Percentiles rank a stretch among this genome's conserved stretches.
phyloP scores from a whole-genome alignment of 2,113 vertebrate species.

The Saguinus midas region DNA sequence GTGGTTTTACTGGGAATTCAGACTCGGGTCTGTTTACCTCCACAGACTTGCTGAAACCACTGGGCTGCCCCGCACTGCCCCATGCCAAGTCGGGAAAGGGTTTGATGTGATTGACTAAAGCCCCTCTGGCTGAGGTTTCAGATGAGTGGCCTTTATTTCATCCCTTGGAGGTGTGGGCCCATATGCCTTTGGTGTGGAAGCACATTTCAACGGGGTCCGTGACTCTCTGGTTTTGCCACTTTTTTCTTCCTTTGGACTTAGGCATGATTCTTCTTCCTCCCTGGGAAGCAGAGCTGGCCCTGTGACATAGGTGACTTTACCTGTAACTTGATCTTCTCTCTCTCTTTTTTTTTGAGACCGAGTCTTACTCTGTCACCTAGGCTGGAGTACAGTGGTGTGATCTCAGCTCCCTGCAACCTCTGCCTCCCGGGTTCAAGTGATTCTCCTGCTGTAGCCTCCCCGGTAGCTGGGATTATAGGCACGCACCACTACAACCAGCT shows the following conservation, averaged over 20 bases:
- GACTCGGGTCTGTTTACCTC: background rate
- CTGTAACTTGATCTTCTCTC: background rate
- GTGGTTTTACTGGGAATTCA: background rate
- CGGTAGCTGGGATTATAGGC: too few species aligned
- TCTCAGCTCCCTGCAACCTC: too few species aligned
- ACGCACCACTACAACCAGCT: too few species aligned
- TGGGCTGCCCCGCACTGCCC: background rate
- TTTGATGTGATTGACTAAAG: accelerated
- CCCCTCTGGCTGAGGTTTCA: background rate
- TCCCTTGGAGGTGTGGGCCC: background rate
- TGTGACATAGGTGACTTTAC: background rate
- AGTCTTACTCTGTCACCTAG: too few species aligned
- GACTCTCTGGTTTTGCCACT: background rate
- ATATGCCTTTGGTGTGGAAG: accelerated
- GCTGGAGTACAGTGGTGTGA: too few species aligned
- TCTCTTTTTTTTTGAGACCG: too few species aligned
- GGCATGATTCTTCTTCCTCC: background rate
- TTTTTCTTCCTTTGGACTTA: background rate
- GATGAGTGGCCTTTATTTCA: background rate
- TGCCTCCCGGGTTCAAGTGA: too few species aligned
- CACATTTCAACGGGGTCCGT: accelerated
- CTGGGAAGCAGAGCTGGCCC: background rate
- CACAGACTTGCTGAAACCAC: background rate
- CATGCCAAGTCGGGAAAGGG: accelerated
- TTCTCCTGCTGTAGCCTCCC: too few species aligned